Evolutionary conservation across 2,797 vertebrate genomes (phyloP).

Genomic region (Atherinosoma microstoma): DNA sequence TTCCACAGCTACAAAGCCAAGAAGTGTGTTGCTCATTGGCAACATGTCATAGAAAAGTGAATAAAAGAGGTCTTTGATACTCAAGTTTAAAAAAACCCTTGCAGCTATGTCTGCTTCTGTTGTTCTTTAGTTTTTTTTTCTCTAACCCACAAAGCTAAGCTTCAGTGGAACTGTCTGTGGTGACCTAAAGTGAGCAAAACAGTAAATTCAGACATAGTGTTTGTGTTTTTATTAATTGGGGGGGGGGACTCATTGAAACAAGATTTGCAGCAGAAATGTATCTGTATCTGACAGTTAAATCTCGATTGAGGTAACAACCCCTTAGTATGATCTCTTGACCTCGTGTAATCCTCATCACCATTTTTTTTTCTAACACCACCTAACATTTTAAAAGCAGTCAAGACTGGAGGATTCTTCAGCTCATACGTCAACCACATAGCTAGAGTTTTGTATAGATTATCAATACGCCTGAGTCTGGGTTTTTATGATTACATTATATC

Average conservation of each 20-base stretch:
- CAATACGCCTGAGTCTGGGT: not conserved
- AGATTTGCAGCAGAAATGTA: not conserved
- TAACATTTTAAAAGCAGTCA: conserved; percentile 28
- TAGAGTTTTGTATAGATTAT: conserved; percentile 21
- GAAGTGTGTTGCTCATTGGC: conserved; percentile 29
- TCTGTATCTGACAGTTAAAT: not conserved
- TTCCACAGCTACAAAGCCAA: conserved; percentile 28
- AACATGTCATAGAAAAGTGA: conserved; percentile 37
- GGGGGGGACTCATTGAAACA: not conserved
- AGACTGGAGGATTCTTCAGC: not conserved
- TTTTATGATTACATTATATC: conserved; percentile 13
- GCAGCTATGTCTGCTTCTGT: conserved; percentile 41
- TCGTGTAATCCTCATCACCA: conserved; percentile 16
- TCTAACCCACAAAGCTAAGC: conserved; percentile 20
- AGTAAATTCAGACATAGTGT: not conserved
- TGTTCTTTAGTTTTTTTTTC: conserved; percentile 12
- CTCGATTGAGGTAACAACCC: not conserved
- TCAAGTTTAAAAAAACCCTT: conserved; percentile 33
- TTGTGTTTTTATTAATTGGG: too few relatives aligned
- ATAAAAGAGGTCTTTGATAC: conserved; percentile 39
- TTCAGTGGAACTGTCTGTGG: conserved; percentile 8
- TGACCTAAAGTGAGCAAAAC: conserved; percentile 13
- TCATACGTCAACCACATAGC: not conserved
- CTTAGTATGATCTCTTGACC: not conserved
- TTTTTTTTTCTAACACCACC: not conserved